Evolutionary conservation across 2,113 vertebrate genomes (phyloP), one percentile per base, ranked within the genome.

Genomic region (Ceyx melanurus): DNA sequence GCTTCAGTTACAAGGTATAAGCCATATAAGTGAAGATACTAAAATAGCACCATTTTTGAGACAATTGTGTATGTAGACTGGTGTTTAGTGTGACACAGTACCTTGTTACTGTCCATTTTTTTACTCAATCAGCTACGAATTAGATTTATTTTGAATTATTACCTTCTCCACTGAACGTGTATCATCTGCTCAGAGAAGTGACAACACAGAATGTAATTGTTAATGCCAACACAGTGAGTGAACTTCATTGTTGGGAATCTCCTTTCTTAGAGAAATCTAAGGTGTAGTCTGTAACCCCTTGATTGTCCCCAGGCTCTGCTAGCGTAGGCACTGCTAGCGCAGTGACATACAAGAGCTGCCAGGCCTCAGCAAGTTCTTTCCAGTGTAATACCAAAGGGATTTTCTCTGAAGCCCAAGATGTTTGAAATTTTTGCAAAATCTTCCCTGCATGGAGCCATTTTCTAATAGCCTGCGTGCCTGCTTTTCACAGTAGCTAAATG

Each of bases 171-270:
- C 91, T 91, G 93, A 93, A 80, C 73, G 56, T 93, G 88, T 93
- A 82, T 97, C 92, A 82, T 95, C 93, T 21, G n/a, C 89, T 95
- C 88, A 77, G 93, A 75, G 95, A 96, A 85, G 90, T 97, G 94
- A 96, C 96, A 87, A 61, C 84, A 87, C 26, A 82, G 93, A 93
- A 93, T 70, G 70, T 73, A 93, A 94, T 97, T 98, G 97, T 98
- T 97, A 94, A 95, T 97, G 94, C 93, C 96, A 97, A 80, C 94
- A 94, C 95, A 95, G 62, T 84, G 78, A 95, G 83, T 96, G 95
- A 97, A 97, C 84, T 96, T 93, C 96, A 84, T 80, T 89, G 93
- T 86, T 94, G 95, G 94, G 94, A 94, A 94, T 81, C 93, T 96
- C 85, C 87, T 95, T 25, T 62, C 94, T 76, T 70, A 43, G n/a